Evolutionary conservation across 2,888 invertebrate genomes (phyloP).

Genomic region (Scaptomyza polygonia): DNA sequence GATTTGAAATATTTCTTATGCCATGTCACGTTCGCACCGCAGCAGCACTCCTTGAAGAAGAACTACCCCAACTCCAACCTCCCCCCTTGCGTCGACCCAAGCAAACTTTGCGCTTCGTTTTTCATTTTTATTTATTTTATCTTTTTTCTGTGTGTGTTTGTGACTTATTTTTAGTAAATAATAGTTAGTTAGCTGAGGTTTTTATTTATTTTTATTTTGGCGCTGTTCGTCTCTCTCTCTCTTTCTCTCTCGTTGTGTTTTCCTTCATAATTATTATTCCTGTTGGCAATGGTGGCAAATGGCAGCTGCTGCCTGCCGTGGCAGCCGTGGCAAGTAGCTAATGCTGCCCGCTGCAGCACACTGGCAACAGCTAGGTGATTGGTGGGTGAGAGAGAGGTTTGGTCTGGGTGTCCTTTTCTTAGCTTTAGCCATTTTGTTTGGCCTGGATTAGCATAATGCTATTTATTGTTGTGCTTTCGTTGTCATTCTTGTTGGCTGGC

Average conservation of each 20-base stretch:
- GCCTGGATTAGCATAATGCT: conserved; percentile 80
- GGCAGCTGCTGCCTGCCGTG: conserved; percentile 56
- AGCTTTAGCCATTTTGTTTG: conserved; percentile 78
- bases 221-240: conserved; percentile 2
- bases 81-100: background rate
- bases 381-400: background rate
- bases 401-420: conserved; percentile 54
- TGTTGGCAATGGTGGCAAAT: conserved; percentile 53
- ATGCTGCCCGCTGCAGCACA: conserved; percentile 40
- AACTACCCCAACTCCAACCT: background rate
- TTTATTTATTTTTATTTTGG: conserved; percentile 56
- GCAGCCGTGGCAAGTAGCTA: conserved; percentile 22
- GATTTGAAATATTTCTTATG: conserved; percentile 65
- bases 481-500: conserved; percentile 54
- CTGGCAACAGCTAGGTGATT: conserved; percentile 13
- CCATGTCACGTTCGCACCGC: conserved; percentile 58
- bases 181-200: conserved; percentile 75
- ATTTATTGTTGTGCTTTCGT: conserved; percentile 78
- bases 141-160: no score
- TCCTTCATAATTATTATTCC: conserved; percentile 64
- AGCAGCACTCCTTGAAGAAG: conserved; percentile 29
- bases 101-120: conserved; percentile 34
- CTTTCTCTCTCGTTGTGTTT: conserved; percentile 31
- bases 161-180: conserved; percentile 78
- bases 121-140: conserved; percentile 9